Evolutionary conservation across 2,797 vertebrate genomes (phyloP), one percentile per base, ranked within the genome.

Genomic region (Hypotaenidia philippensis): DNA sequence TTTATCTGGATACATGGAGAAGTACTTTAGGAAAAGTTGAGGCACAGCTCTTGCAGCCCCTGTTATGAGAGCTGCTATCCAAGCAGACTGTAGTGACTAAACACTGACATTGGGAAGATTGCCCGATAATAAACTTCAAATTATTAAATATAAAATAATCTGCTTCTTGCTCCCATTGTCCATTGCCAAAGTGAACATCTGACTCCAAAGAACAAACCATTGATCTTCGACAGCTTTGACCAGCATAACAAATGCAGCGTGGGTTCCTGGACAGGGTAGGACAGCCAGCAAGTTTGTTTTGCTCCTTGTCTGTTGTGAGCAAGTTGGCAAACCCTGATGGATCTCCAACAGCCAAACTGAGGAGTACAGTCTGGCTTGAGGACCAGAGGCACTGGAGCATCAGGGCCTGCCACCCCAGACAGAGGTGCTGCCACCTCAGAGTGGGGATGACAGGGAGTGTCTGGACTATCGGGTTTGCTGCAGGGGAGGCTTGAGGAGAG

Each of bases 191-290:
- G 25, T 57, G 16, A 63, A 26, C 13, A 17, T 56, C 76, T 45
- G 10, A 20, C 49, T 74, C 20, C 53, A 32, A 4, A 44, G 65
- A 25, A 64, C 57, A 40, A 74, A 4, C 31, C 15, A 6, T 3
- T 47, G 49, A 14, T 75, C 53, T 91, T 32, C 56, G 26, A 26
- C 45, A 63, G 21, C 23, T 49, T 16, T 84, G 61, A 25, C 14
- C 44, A n/a, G 25, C 9, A 0, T 4, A n/a, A 44, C 0, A 0
- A 5, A 19, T 8, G 16, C 16, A 27, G 23, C 0, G 0, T 8
- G 20, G 23, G 31, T 18, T 68, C 65, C 66, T 1, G 2, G 31
- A 13, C 31, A 5, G 0, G 1, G 6, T 41, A 49, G 88, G 53
- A 32, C 70, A 80, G 63, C 20, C 59, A 22, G 25, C 11, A 29